A percentile compares a stretch with the other conserved stretches of the same genome.
These are phyloP conservation scores for Mirza zaza DNA, from an alignment of 2,113 vertebrate species.

Conservation along the genomic window DNA sequence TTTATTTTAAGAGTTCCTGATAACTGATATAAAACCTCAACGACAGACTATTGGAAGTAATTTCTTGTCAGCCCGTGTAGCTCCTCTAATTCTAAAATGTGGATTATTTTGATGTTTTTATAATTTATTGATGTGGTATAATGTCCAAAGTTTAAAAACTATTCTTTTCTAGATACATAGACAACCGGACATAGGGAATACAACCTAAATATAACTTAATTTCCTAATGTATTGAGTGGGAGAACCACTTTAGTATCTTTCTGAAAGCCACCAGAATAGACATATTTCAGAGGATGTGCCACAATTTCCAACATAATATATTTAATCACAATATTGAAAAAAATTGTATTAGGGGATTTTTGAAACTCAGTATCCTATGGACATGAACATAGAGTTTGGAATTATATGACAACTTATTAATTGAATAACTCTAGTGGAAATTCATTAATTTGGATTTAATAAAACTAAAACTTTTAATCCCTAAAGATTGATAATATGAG, in stretches of 20 bases:
- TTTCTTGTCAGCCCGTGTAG: not conserved
- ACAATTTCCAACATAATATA: not conserved
- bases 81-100: not conserved
- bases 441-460: not conserved
- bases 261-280: not conserved
- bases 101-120: not conserved
- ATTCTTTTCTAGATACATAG: not conserved
- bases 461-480: not conserved
- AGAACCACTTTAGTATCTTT: not conserved
- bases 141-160: not conserved
- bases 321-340: not conserved
- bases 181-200: not conserved
- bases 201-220: not conserved
- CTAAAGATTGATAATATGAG: not conserved
- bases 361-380: not conserved
- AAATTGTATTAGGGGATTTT: not conserved
- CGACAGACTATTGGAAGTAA: not conserved
- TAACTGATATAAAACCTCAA: not conserved
- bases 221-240: not conserved
- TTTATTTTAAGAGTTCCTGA: not conserved
- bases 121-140: not conserved
- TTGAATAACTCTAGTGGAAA: not conserved
- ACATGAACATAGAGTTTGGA: not conserved
- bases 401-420: not conserved
- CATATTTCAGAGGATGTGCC: not conserved